Evolutionary conservation across 2,797 vertebrate species (phyloP), one percentile per base, ranked within the genome.

Genomic region (Dicrostonyx torquatus): DNA sequence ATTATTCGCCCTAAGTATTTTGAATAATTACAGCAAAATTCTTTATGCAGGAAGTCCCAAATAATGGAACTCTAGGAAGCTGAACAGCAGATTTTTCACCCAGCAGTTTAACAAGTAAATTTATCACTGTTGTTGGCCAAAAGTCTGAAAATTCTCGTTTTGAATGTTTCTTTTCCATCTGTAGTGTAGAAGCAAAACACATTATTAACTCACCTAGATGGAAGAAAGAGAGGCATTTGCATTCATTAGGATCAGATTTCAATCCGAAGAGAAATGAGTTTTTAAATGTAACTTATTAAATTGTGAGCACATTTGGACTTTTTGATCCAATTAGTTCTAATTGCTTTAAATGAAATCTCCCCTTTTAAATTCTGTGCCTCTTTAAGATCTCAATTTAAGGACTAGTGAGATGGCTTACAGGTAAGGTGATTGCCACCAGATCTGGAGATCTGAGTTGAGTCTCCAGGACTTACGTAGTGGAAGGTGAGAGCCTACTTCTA

Each of bases 271-370:
- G 31, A 91, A 91, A 62, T 64, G 13, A 58, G 11, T 89, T 94
- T 95, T 48, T 94, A 95, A 80, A 37, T 91, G 62, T 68, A 55
- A 7, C 86, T 26, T 72, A 18, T 10, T 72, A 55, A 94, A 95
- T 26, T 79, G 2, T 48, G 50, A 83, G 45, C 40, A 62, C 34
- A 62, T 87, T 43, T 50, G 14, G 55, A 82, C 29, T 88, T 87
- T 10, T 95, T 58, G 64, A 55, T 77, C 82, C 40, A 88, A 34
- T 79, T 95, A 53, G 82, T 95, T 89, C 37, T 37, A 75, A 85
- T 94, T 89, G 86, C 24, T 76, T 84, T 29, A 66, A 24, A 87
- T 88, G 62, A 75, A 92, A 66, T 70, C 85, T 37, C 13, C 6
- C 53, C 48, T 83, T 58, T 58, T 66, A 60, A 75, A 20, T 90